Percentiles rank a stretch among this genome's conserved stretches.
Conservation (phyloP, 2,888 invertebrate genomes). For the Chymomyza caudatula region DNA sequence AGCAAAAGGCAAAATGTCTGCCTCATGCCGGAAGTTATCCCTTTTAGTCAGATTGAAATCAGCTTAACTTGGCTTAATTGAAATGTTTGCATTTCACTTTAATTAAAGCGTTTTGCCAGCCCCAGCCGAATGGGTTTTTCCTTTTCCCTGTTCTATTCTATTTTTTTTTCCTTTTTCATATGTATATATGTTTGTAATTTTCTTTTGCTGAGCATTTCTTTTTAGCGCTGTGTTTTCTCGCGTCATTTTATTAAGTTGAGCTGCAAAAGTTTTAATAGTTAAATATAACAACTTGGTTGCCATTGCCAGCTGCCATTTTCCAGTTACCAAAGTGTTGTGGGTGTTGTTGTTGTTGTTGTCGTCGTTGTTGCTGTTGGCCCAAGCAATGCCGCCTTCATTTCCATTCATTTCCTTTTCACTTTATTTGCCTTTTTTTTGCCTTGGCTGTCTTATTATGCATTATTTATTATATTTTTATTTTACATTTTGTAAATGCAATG, state of each 20-base stretch:
- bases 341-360: slow-evolving; percentile 4
- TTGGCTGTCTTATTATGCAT: slow-evolving; percentile 11
- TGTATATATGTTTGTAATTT: not conserved
- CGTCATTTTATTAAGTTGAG: slow-evolving; percentile 60
- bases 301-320: not conserved
- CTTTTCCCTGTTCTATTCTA: not conserved
- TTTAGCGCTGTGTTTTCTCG: not conserved
- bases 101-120: slow-evolving; percentile 47
- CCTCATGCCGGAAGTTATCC: slow-evolving; percentile 56
- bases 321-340: not conserved
- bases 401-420: slow-evolving; percentile 51
- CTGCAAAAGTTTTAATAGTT: slow-evolving; percentile 59
- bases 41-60: slow-evolving; percentile 71
- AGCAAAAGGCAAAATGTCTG: slow-evolving; percentile 44
- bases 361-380: not conserved
- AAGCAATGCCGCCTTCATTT: slow-evolving; percentile 32
- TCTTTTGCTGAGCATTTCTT: not conserved
- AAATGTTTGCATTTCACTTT: slow-evolving; percentile 70
- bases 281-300: slow-evolving; percentile 45
- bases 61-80: slow-evolving; percentile 64
- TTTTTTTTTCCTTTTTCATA: not conserved
- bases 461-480: slow-evolving; percentile 45
- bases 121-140: not conserved
- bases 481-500: slow-evolving; percentile 64
- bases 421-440: not conserved